These are phyloP conservation scores for Tenthredo scrophulariae DNA, from an alignment of 2,888 invertebrate species.

Conservation along the genomic window DNA sequence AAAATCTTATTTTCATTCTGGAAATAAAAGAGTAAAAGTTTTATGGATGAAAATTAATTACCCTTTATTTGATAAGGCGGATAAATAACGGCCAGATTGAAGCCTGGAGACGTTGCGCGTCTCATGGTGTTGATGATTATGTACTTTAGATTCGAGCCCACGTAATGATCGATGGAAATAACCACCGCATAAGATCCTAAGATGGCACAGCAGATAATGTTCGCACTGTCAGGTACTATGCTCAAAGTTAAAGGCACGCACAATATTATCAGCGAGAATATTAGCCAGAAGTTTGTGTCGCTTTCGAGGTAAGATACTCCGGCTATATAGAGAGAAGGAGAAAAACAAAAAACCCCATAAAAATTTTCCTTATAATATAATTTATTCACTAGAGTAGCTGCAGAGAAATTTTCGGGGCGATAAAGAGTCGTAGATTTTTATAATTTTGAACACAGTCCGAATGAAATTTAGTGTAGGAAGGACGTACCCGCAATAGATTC, in stretches of 20 bases:
- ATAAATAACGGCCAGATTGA: slow-evolving; percentile 81
- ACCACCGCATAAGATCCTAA: slow-evolving; percentile 84
- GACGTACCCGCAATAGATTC: slow-evolving; percentile 73
- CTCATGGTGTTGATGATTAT: slow-evolving; percentile 85
- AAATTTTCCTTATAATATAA: neutral
- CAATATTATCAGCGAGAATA: slow-evolving; percentile 81
- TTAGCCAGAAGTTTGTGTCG: slow-evolving; percentile 83
- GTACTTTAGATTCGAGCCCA: slow-evolving; percentile 84
- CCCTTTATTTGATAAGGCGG: slow-evolving; percentile 83
- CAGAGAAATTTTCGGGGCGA: neutral
- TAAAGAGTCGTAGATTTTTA: neutral
- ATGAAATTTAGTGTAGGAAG: slow-evolving; percentile 61
- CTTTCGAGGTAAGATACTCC: slow-evolving; percentile 78
- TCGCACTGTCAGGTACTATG: slow-evolving; percentile 80
- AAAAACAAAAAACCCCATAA: neutral
- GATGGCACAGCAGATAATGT: slow-evolving; percentile 83
- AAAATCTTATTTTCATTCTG: slow-evolving; percentile 10
- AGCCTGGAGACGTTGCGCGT: slow-evolving; percentile 82
- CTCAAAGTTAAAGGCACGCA: slow-evolving; percentile 79
- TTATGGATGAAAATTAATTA: slow-evolving; percentile 64
- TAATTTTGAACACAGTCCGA: slow-evolving; percentile 22
- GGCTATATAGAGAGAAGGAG: slow-evolving; percentile 72
- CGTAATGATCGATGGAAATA: slow-evolving; percentile 83
- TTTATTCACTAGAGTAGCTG: slow-evolving; percentile 1
- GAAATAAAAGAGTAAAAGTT: neutral